Evolutionary conservation across 2,797 vertebrate genomes (phyloP), one percentile per base, ranked within the genome.

Genomic region (Falco concolor): DNA sequence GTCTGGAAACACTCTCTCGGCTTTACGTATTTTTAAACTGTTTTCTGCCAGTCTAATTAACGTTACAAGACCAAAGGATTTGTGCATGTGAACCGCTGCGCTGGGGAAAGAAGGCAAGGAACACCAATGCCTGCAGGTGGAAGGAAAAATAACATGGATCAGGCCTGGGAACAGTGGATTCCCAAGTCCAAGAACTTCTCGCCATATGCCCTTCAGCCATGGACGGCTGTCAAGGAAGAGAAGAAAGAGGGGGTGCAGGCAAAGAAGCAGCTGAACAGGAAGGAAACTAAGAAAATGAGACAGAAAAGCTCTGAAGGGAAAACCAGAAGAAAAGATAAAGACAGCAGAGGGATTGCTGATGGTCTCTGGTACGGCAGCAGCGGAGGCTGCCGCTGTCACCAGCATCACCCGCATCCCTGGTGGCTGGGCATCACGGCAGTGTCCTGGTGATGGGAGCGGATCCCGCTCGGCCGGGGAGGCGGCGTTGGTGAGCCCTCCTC

Each of bases 21-120:
- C 73, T 83, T 78, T 81, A 69, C 22, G 77, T 92, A 27, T 68
- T 89, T 92, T 77, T 65, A 50, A 77, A 52, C 60, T 45, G 12
- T 61, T 81, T 72, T 57, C 70, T 89, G 65, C 54, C 40, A 42
- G 61, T 53, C 36, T 64, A 75, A 84, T 80, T 84, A 74, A 75
- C 49, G 32, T 60, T 44, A 50, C 3, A 64, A 90, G 80, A 87
- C 65, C 69, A 64, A 92, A 81, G 49, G 32, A 30, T 25, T 54
- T 60, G 72, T 53, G 38, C 4, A 2, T n/a, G 28, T 42, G 81
- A 83, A 73, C 44, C 10, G 13, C 60, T 28, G 50, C 2, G 24
- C 44, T 27, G 54, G 18, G 60, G 24, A 79, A 32, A 67, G 68
- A 18, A 38, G 59, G 38, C 9, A 34, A 64, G 53, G 60, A 76